Base-by-base conservation (phyloP, 92 coral and sea anemone genomes). In the Diadumene lineata region DNA sequence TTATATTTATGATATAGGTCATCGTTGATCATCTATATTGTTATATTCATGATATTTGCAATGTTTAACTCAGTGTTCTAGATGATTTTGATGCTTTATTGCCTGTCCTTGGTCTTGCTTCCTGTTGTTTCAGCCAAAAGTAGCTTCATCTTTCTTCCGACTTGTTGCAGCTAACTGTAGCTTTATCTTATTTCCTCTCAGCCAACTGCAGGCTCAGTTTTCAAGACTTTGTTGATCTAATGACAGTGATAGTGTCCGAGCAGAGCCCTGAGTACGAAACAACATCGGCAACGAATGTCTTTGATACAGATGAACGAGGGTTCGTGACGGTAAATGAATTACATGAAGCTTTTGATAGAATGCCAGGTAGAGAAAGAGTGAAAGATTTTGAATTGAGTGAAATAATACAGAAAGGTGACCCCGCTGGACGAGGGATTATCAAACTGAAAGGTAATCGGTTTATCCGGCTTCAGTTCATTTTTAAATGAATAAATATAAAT, bases 241-340 rank as follows among this genome's bases (percentile, higher is more conserved):
- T 87, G 92, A 69, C 78, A 31, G 79, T 77, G 23, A 87, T 83
- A 46, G 75, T 43, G 26, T 75, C 76, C 8, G 92, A 91, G 44
- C 84, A 88, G 30, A 63, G 75, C 21, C 51, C 46, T 21, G 72
- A 78, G 16, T 80, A 84, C 23, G 83, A 81, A 25, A 43, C 80
- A 31, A 27, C 80, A 6, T 70, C 83, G 34, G 76, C 97, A 1
- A 66, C 83, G 67, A 85, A 85, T 70, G 97, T 91, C 1, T 91
- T 91, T 48, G 97, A 91, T 76, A 33, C 88, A 15, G 97, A 87
- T 34, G 83, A 82, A 64, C 82, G 84, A 46, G 97, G 97, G 7
- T 91, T 55, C 73, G 80, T 91, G 30, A 73, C 84, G 26, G 87
- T 86, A 1, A 68, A 62, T n/a, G 97, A 91, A 19, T 86, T 91